Base-by-base conservation (phyloP, 1,140 invertebrate genomes). In the Helicorthomorpha holstii region DNA sequence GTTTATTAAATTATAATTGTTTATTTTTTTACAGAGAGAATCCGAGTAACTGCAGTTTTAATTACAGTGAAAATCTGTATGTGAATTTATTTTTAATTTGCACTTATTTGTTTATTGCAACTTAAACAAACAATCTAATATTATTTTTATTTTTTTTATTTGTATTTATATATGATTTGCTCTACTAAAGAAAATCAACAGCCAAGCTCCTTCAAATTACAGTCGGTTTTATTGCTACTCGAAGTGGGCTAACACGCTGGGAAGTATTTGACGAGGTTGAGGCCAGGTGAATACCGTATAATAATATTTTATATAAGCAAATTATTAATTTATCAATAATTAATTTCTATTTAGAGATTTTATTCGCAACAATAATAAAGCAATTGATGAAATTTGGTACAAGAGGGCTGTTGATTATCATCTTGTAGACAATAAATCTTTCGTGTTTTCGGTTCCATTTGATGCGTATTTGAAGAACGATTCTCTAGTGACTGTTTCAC, bases 311-410 rank as follows among this genome's bases (percentile, higher is more conserved):
- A 19, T 12, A 12, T 41, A 12, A 41, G 38, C 12, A 41, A 41
- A 19, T 41, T 12, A 41, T 12, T 12, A 12, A 38, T 22, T 45
- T 16, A 50, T 21, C 3, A 21, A n/a, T 25, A 19, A 16, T 42
- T 41, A 41, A 41, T 12, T 41, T 12, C 38, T 41, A 7, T 46
- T 19, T 46, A 21, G 25, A 46, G 44, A 22, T 4, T 46, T 10
- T 19, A 46, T 46, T 19, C 29, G 29, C 7, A 10, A 23, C 3
- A 80, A 92, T 63, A 79, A 78, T 1, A 74, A 80, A 56, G 85
- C 89, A 1, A 88, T 85, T 64, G 86, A 95, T 61, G 83, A 87
- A 41, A 74, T 84, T 2, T 95, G 89, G 85, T 95, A 94, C 64
- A 83, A 84, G 64, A 73, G 90, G 53, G 89, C 92, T 1, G 85